These are phyloP conservation scores for Zonotrichia leucophrys DNA, from an alignment of 2,113 vertebrate species.

Conservation along the genomic window DNA sequence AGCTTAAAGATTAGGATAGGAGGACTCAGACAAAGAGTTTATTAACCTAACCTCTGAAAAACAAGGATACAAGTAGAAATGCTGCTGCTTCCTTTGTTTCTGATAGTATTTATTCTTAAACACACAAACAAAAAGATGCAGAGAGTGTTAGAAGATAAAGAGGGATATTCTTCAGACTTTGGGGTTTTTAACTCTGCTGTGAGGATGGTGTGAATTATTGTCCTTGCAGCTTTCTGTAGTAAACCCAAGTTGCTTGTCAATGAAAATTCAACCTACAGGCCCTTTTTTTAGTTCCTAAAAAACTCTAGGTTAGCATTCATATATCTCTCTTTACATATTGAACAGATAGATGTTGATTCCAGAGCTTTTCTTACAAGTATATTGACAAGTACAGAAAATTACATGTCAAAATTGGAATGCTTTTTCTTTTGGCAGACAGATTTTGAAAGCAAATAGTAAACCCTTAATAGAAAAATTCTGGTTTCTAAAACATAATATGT, in stretches of 20 bases:
- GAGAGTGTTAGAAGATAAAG: neutral
- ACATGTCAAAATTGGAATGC: neutral
- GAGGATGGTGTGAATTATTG: neutral
- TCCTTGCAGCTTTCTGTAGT: neutral
- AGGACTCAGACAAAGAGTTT: neutral
- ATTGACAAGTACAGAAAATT: neutral
- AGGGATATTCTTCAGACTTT: neutral
- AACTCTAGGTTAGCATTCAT: neutral
- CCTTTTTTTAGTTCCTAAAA: neutral
- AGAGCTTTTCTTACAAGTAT: neutral
- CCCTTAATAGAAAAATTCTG: neutral
- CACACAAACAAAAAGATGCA: neutral
- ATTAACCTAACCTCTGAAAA: neutral
- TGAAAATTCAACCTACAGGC: neutral
- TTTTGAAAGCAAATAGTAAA: conserved; percentile 25
- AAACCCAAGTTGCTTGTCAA: neutral
- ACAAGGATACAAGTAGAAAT: neutral
- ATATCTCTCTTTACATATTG: neutral
- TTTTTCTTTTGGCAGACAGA: conserved; percentile 2
- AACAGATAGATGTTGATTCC: neutral
- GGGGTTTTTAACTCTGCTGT: neutral
- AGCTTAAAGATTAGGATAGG: neutral
- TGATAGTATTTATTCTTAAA: neutral
- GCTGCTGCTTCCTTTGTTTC: neutral
- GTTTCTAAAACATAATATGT: neutral